Evolutionary conservation across 2,797 vertebrate genomes (phyloP).

Genomic region (Mus minutoides): DNA sequence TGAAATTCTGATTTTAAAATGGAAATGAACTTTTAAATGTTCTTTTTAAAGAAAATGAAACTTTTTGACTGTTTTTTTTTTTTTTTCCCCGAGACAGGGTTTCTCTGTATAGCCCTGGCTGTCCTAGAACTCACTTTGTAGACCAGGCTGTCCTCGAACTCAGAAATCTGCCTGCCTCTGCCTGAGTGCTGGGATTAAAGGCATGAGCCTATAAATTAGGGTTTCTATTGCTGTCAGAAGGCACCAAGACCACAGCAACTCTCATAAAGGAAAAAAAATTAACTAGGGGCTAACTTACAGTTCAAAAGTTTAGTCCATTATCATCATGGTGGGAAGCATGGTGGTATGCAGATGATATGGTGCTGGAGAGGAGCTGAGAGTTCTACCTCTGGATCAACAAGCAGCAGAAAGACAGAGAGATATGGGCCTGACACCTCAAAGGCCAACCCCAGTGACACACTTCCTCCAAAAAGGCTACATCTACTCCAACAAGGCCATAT

Average conservation of each 20-base stretch:
- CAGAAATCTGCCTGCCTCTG: too few relatives aligned
- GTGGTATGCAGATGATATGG: not conserved
- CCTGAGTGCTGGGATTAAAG: too few relatives aligned
- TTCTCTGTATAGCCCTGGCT: too few relatives aligned
- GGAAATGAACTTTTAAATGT: not conserved
- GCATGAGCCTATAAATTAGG: too few relatives aligned
- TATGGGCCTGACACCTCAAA: not conserved
- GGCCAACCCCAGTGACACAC: not conserved
- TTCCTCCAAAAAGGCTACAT: not conserved
- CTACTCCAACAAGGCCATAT: not conserved
- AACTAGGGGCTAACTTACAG: not conserved
- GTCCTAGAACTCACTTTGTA: too few relatives aligned
- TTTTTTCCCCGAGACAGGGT: too few relatives aligned
- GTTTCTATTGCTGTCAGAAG: not conserved
- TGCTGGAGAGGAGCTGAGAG: not conserved
- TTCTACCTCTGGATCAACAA: not conserved
- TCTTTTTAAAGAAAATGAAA: not conserved
- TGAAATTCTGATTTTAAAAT: not conserved
- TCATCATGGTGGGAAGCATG: not conserved
- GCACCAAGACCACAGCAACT: not conserved
- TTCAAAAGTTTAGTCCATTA: not conserved
- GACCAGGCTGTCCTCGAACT: too few relatives aligned
- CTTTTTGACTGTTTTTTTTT: too few relatives aligned
- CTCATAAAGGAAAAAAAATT: not conserved
- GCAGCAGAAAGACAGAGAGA: not conserved